A percentile compares a stretch with the other conserved stretches of the same genome.
These are phyloP conservation scores for Theonella swinhoei DNA, from an alignment of 37 sponge, comb jelly and placozoan genomes.

Conservation along the genomic window DNA sequence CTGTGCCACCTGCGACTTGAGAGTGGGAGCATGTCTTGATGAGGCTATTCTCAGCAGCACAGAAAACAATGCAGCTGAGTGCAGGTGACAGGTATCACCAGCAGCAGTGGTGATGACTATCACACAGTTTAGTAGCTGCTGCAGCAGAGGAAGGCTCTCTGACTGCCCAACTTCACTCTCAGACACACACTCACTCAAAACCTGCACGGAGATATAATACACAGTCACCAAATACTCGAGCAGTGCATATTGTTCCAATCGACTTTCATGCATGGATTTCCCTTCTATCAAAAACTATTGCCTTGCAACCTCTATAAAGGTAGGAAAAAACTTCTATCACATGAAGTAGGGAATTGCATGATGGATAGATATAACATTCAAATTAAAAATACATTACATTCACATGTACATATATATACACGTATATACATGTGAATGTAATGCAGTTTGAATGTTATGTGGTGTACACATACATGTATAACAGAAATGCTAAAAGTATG, in stretches of 20 bases:
- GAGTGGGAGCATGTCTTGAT: not conserved
- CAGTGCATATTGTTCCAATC: not conserved
- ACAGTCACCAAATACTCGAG: too few relatives aligned
- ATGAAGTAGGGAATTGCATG: too few relatives aligned
- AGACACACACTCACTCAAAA: conserved; percentile 38
- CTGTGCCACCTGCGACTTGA: conserved; percentile 9
- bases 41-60: conserved; percentile 19
- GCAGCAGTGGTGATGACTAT: not conserved
- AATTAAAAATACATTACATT: too few relatives aligned
- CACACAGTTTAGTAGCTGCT: conserved; percentile 29
- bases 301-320: too few relatives aligned
- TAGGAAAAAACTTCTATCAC: too few relatives aligned
- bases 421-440: too few relatives aligned
- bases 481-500: too few relatives aligned
- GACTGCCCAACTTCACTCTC: conserved; percentile 61
- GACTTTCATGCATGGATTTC: not conserved
- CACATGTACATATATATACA: too few relatives aligned
- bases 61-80: conserved; percentile 9
- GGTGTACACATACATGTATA: too few relatives aligned
- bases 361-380: too few relatives aligned
- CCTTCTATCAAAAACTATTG: too few relatives aligned
- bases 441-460: too few relatives aligned
- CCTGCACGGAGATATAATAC: conserved; percentile 11
- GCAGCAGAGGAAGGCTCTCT: conserved; percentile 39
- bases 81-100: not conserved